Base-by-base conservation (phyloP, 2,797 vertebrate species). In the Eremophila alpestris region DNA sequence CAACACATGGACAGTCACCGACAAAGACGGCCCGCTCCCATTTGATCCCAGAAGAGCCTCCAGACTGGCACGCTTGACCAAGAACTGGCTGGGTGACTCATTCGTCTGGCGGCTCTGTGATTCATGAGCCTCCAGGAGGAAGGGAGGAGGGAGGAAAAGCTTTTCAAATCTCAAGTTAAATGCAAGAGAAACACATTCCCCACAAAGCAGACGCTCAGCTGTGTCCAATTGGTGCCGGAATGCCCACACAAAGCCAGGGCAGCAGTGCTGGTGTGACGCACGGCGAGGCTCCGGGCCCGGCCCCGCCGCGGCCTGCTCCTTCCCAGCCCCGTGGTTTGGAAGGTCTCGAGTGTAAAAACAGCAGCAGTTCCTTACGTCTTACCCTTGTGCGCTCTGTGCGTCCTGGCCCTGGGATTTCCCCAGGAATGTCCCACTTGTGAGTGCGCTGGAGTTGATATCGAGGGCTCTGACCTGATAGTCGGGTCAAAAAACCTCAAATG, bases 71-170 rank as follows among this genome's bases (percentile, higher is more conserved):
- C 41, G 95, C 95, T 95, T 96, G 95, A 96, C 95, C 96, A 97
- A 64, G 83, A 96, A 48, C 89, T 87, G 94, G 83, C 95, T 7
- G 91, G 63, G 85, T 97, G 96, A 96, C 77, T 96, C 95, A 97
- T 93, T 88, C 5, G 93, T 97, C 95, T 97, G 95, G 95, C 85
- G 67, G 95, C 95, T 95, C 94, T 40, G 92, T 94, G 95, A 97
- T 97, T 97, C 95, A 96, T 97, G 91, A 93, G 80, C 91, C 83
- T 95, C 92, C 95, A 96, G 95, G 89, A 97, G 89, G 95, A 95
- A 96, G 95, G 95, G 95, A 97, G 95, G 95, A 95, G 94, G 89
- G 91, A 94, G 80, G 83, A 0, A 88, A 73, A 62, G 83, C 96
- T 94, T 94, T 97, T 97, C 94, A 96, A 80, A 91, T 90, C 91